Evolutionary conservation across 2,888 invertebrate species (phyloP).

Genomic region (Habrosyne pyritoides): DNA sequence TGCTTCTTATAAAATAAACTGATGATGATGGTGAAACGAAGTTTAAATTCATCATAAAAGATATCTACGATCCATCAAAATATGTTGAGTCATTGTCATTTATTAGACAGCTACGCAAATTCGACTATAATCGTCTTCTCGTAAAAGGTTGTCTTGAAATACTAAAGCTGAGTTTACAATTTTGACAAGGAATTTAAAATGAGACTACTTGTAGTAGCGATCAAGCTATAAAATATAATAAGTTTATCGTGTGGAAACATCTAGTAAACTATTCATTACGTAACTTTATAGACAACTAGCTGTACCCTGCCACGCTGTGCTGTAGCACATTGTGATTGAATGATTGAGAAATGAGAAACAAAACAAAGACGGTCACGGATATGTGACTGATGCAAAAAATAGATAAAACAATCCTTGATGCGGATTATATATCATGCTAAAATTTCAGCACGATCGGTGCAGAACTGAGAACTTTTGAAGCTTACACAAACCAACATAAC

Average conservation of each 20-base stretch:
- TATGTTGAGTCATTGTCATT: conserved; percentile 8
- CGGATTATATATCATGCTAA: too few relatives aligned
- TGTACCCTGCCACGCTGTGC: too few relatives aligned
- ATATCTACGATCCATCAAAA: conserved; percentile 7
- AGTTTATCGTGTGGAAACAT: neutral
- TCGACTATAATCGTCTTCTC: conserved; percentile 7
- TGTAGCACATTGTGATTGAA: too few relatives aligned
- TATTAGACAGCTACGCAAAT: conserved; percentile 6
- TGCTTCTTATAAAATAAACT: neutral
- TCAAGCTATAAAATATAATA: neutral
- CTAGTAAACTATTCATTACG: neutral
- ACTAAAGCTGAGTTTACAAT: conserved; percentile 7
- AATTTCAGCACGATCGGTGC: too few relatives aligned
- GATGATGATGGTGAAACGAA: neutral
- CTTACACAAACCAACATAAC: too few relatives aligned
- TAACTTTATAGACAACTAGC: neutral
- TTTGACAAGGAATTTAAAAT: conserved; percentile 3
- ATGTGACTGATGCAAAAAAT: too few relatives aligned
- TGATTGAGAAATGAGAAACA: too few relatives aligned
- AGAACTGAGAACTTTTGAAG: too few relatives aligned
- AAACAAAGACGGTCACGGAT: too few relatives aligned
- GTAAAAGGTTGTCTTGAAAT: conserved; percentile 3
- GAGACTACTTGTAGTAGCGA: neutral
- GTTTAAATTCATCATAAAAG: conserved; percentile 1
- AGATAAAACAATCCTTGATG: too few relatives aligned